Evolutionary conservation across 2,888 invertebrate species (phyloP).

Genomic region (Rhingia rostrata): DNA sequence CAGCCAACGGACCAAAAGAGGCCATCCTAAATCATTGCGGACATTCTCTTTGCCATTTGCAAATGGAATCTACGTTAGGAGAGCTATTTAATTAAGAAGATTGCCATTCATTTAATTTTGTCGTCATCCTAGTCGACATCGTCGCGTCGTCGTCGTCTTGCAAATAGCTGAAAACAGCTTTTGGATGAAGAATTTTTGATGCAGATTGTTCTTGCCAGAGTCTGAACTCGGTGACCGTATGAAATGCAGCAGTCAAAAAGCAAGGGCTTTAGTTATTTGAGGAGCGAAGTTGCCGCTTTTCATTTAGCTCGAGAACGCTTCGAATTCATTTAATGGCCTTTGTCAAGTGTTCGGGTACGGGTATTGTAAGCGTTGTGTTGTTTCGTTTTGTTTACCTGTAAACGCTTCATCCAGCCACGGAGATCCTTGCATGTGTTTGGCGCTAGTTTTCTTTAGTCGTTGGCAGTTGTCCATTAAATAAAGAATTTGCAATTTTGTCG

Average conservation of each 20-base stretch:
- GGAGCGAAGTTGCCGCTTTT: conserved; percentile 46
- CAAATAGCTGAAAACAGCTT: conserved; percentile 54
- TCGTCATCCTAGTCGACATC: conserved; percentile 55
- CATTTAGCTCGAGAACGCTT: conserved; percentile 40
- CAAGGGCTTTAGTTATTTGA: conserved; percentile 46
- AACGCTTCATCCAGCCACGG: conserved; percentile 95
- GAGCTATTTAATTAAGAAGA: conserved; percentile 68
- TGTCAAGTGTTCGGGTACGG: conserved; percentile 27
- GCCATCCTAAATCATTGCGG: conserved; percentile 67
- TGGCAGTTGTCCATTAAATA: conserved; percentile 94
- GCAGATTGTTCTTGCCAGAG: conserved; percentile 42
- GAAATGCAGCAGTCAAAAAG: conserved; percentile 56
- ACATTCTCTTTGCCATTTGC: conserved; percentile 63
- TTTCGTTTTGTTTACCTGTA: conserved; percentile 82
- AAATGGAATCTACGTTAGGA: conserved; percentile 65
- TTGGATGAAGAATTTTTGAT: conserved; percentile 55
- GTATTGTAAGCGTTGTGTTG: conserved; percentile 48
- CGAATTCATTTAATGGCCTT: conserved; percentile 42
- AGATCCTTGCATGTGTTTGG: conserved; percentile 93
- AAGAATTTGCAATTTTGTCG: conserved; percentile 91
- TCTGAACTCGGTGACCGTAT: conserved; percentile 58
- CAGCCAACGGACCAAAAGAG: conserved; percentile 63
- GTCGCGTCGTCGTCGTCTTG: conserved; percentile 55
- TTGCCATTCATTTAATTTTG: conserved; percentile 66
- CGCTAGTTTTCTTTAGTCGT: conserved; percentile 90